Conservation (phyloP, 2,888 invertebrate species). For the Stegophylla sp. region DNA sequence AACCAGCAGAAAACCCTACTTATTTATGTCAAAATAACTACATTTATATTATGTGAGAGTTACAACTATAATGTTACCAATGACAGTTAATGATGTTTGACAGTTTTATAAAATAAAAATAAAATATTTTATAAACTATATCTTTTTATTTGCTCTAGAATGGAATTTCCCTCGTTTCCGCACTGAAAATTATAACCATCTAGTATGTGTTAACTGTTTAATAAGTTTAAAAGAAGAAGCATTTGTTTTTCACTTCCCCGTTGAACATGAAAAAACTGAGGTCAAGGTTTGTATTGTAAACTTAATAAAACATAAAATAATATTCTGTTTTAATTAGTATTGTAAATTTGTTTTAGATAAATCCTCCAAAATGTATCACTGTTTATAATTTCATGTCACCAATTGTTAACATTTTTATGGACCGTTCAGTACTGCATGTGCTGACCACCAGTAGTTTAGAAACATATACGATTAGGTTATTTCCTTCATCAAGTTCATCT, state of each 20-base stretch:
- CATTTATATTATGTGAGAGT: too few species aligned
- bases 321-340: background rate
- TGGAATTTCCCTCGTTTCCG: constrained; percentile 65
- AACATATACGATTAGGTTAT: constrained; percentile 69
- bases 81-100: too few species aligned
- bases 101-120: too few species aligned
- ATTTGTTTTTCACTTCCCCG: constrained; percentile 73
- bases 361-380: constrained; percentile 67
- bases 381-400: constrained; percentile 77
- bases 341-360: constrained; percentile 37
- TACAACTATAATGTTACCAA: too few species aligned
- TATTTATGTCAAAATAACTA: too few species aligned
- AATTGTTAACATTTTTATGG: constrained; percentile 72
- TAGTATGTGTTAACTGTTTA: constrained; percentile 72
- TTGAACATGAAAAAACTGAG: constrained; percentile 62
- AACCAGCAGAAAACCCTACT: too few species aligned
- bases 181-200: constrained; percentile 69
- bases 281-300: constrained; percentile 49
- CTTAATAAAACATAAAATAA: background rate
- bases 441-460: constrained; percentile 79
- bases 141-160: constrained; percentile 60
- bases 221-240: constrained; percentile 75
- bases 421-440: constrained; percentile 75
- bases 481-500: constrained; percentile 53
- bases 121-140: too few species aligned